Conservation (phyloP, 2,113 vertebrate species). For the Festucalex cinctus region DNA sequence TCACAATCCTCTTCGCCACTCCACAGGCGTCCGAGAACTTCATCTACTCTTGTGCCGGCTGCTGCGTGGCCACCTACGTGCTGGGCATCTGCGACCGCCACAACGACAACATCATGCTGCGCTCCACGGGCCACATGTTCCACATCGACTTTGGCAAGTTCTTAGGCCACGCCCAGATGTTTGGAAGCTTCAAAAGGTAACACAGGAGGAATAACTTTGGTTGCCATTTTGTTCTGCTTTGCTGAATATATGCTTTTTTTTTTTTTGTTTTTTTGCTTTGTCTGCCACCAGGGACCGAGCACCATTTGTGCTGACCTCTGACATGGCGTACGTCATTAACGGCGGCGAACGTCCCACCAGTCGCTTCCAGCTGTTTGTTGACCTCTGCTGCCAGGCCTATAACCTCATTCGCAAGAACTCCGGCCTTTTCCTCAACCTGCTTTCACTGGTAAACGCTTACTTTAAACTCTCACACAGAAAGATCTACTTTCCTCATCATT, state of each 20-base stretch:
- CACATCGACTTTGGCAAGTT: slow-evolving; percentile 99
- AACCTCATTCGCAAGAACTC: slow-evolving; percentile 94
- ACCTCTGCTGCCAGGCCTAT: slow-evolving; percentile 95
- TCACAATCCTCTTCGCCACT: not conserved
- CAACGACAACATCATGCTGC: slow-evolving; percentile 98
- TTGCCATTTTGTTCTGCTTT: not conserved
- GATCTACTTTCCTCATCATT: not conserved
- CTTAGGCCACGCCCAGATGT: slow-evolving; percentile 96
- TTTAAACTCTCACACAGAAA: not conserved
- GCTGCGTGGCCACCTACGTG: slow-evolving; percentile 95
- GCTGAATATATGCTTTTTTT: not conserved
- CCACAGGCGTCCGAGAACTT: slow-evolving; percentile 95
- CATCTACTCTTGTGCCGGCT: slow-evolving; percentile 97
- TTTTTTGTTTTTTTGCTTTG: not conserved
- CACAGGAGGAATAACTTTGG: not conserved
- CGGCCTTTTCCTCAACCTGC: slow-evolving; percentile 91
- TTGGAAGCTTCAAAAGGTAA: slow-evolving; percentile 96
- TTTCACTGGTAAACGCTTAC: slow-evolving; percentile 83
- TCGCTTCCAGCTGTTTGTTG: slow-evolving; percentile 96
- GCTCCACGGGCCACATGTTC: slow-evolving; percentile 96
- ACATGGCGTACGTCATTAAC: slow-evolving; percentile 99
- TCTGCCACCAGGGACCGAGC: slow-evolving; percentile 83
- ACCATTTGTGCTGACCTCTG: slow-evolving; percentile 95
- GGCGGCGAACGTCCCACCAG: slow-evolving; percentile 95
- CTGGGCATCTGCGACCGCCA: slow-evolving; percentile 97